These are phyloP conservation scores for Ennomos erosarius DNA, from an alignment of 2,888 invertebrate species.

Conservation along the genomic window DNA sequence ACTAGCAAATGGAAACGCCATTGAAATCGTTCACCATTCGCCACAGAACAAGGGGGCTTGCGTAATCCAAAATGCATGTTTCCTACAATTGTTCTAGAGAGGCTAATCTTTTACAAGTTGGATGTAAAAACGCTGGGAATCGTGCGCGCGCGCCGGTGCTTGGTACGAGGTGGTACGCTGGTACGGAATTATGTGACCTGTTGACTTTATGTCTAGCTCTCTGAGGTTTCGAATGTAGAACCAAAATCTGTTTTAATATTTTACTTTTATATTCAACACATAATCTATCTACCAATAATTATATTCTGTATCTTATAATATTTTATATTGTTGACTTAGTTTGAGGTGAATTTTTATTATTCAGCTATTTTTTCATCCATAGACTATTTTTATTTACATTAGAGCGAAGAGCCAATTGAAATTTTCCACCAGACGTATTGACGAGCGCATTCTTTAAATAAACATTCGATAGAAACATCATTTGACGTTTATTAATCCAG, in stretches of 20 bases:
- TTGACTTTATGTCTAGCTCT: slow-evolving; percentile 35
- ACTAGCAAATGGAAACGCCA: slow-evolving; percentile 25
- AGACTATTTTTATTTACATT: background rate
- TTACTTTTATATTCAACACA: too few relatives aligned
- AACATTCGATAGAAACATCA: slow-evolving; percentile 3
- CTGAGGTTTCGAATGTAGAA: slow-evolving; percentile 35
- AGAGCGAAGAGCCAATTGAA: slow-evolving; percentile 2
- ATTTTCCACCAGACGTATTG: slow-evolving; percentile 23
- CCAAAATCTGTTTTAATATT: background rate
- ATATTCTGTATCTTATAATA: too few relatives aligned
- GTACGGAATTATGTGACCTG: slow-evolving; percentile 51
- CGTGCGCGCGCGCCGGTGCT: slow-evolving; percentile 58
- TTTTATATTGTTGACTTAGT: too few relatives aligned
- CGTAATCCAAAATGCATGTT: slow-evolving; percentile 47
- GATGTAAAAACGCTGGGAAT: slow-evolving; percentile 61
- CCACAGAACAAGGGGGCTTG: slow-evolving; percentile 41
- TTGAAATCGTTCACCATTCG: slow-evolving; percentile 31
- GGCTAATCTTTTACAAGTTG: slow-evolving; percentile 49
- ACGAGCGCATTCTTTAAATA: slow-evolving; percentile 9
- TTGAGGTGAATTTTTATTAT: too few relatives aligned
- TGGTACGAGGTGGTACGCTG: slow-evolving; percentile 71
- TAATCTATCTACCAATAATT: too few relatives aligned
- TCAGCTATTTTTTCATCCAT: too few relatives aligned
- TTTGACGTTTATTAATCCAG: slow-evolving; percentile 8
- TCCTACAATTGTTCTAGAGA: slow-evolving; percentile 59